phyloP scores from a whole-genome alignment of 2,113 vertebrate species.

The Pedetes capensis region DNA sequence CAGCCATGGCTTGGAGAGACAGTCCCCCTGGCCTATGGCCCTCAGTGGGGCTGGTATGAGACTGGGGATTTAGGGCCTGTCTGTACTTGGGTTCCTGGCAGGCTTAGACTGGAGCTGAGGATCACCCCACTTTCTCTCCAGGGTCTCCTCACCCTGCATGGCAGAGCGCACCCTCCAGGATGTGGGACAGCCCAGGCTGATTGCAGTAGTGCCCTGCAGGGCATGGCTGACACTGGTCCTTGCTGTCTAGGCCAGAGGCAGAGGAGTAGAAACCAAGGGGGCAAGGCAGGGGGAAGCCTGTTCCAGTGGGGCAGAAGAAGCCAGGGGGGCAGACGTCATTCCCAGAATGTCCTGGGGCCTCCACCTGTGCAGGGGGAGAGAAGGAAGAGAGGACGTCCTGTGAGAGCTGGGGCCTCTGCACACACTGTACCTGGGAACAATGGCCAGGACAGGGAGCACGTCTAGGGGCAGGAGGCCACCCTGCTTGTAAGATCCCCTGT shows the following conservation, averaged over 20 bases:
- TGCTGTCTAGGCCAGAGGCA: constrained; percentile 80
- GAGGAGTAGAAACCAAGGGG: constrained; percentile 88
- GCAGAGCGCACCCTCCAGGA: constrained; percentile 83
- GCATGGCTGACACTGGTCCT: constrained; percentile 87
- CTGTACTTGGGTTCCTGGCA: background rate
- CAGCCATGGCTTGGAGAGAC: background rate
- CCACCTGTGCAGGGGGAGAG: constrained; percentile 79
- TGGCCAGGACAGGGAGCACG: fast-evolving
- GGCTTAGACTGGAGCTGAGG: background rate
- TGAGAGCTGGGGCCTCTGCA: no score
- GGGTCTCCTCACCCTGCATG: constrained; percentile 84
- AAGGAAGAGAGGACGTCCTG: background rate
- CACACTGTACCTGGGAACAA: background rate
- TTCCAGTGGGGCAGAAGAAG: constrained; percentile 90
- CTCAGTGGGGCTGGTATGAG: background rate
- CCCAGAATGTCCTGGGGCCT: constrained; percentile 77
- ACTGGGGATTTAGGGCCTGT: background rate
- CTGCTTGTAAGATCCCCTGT: background rate
- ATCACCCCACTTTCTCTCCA: background rate
- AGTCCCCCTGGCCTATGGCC: background rate
- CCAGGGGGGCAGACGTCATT: constrained; percentile 89
- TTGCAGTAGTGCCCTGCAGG: constrained; percentile 89
- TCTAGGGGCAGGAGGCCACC: background rate
- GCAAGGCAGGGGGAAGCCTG: constrained; percentile 87
- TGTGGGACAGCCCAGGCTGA: constrained; percentile 82